phyloP scores from a whole-genome alignment of 2,797 vertebrate species.

The Alauda arvensis region DNA sequence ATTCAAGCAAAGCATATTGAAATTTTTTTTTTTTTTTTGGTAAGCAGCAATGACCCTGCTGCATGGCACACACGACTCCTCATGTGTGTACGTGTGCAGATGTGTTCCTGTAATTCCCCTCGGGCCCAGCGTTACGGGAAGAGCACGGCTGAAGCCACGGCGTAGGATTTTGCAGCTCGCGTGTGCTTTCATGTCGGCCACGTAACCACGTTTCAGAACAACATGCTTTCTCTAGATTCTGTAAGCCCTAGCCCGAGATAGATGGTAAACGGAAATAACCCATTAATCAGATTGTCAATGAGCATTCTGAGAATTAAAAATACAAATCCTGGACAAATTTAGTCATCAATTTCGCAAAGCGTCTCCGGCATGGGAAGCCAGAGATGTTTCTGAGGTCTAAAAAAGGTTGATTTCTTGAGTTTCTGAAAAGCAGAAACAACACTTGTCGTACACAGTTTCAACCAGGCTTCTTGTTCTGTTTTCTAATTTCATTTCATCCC shows the following conservation, averaged over 20 bases:
- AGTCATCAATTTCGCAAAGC: slow-evolving; percentile 67
- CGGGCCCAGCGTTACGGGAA: slow-evolving; percentile 56
- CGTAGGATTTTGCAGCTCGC: slow-evolving; percentile 34
- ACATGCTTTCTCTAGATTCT: background rate
- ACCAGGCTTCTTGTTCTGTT: background rate
- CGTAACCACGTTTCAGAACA: slow-evolving; percentile 21
- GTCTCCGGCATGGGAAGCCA: slow-evolving; percentile 6
- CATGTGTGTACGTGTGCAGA: background rate
- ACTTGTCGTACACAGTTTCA: slow-evolving; percentile 5
- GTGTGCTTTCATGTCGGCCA: slow-evolving; percentile 50
- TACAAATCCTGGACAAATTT: slow-evolving; percentile 44
- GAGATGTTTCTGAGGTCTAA: slow-evolving; percentile 15
- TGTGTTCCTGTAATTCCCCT: slow-evolving; percentile 67
- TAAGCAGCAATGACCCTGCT: background rate
- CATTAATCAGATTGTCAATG: slow-evolving; percentile 63
- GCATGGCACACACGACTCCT: background rate
- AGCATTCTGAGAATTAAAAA: slow-evolving; percentile 72
- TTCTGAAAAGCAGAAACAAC: slow-evolving; percentile 47
- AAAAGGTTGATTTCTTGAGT: slow-evolving; percentile 4
- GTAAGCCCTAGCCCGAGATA: background rate
- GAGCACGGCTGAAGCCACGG: background rate
- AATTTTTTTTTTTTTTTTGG: background rate
- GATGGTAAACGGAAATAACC: slow-evolving; percentile 41
- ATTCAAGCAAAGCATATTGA: background rate
- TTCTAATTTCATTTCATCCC: slow-evolving; percentile 51